Percentiles rank a stretch among this genome's conserved stretches.
Conservation (phyloP, 2,888 invertebrate genomes). For the Halocaridina rubra region DNA sequence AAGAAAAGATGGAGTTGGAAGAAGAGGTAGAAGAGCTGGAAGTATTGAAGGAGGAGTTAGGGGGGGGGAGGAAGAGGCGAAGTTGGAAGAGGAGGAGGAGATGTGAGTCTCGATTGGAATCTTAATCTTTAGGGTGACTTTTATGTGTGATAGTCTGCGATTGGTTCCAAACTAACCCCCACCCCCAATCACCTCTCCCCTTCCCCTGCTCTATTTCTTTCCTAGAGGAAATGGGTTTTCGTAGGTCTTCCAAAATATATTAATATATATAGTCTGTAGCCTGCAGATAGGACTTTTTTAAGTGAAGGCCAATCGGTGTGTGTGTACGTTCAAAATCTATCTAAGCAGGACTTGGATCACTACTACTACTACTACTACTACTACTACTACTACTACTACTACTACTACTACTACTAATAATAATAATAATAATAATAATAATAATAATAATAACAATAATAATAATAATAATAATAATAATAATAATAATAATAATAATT, state of each 20-base stretch:
- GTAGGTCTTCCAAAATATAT: neutral
- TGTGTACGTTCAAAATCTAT: no score
- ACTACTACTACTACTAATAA: neutral
- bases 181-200: no score
- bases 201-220: no score
- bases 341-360: no score
- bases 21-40: neutral
- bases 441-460: neutral
- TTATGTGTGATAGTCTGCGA: neutral
- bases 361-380: neutral
- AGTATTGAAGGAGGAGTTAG: neutral
- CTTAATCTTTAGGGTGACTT: neutral
- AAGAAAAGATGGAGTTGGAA: neutral
- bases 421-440: neutral
- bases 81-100: neutral
- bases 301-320: no score
- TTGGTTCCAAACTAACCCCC: neutral
- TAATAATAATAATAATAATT: neutral
- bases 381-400: neutral
- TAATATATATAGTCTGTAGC: no score
- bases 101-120: neutral
- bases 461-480: neutral
- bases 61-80: neutral
- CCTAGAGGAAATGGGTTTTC: neutral
- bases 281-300: no score